Percentiles rank a stretch among this genome's conserved stretches.
Evolutionary conservation across 2,113 vertebrate genomes (phyloP).

Genomic region (Nicator chloris): DNA sequence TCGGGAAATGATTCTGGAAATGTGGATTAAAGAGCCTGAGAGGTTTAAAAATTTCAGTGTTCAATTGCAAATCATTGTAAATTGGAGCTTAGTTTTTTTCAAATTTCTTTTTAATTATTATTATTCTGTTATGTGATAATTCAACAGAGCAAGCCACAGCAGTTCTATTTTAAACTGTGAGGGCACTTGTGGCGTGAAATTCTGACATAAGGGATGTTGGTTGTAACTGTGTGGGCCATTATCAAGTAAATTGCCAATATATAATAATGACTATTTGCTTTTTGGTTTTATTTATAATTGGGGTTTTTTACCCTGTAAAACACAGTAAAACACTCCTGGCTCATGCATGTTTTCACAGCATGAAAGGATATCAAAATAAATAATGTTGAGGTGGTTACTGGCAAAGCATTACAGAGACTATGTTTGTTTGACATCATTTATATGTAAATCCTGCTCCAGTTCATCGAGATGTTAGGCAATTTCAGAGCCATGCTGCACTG

Average conservation of each 20-base stretch:
- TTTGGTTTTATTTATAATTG: neutral
- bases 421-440: conserved; percentile 39
- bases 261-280: neutral
- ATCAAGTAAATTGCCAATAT: conserved; percentile 13
- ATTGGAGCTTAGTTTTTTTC: neutral
- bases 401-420: conserved; percentile 42
- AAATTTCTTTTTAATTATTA: neutral
- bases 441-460: conserved; percentile 64
- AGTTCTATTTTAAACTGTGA: neutral
- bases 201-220: neutral
- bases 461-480: conserved; percentile 21
- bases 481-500: conserved; percentile 9
- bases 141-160: neutral
- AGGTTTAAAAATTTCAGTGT: neutral
- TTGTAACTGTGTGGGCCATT: neutral
- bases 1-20: neutral
- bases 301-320: neutral
- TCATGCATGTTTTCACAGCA: conserved; percentile 36
- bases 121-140: neutral
- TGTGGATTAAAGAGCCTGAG: neutral
- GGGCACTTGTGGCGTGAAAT: neutral
- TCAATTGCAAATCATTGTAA: neutral
- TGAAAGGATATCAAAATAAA: conserved; percentile 53
- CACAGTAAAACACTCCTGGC: neutral
- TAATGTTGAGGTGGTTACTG: conserved; percentile 44